phyloP scores from a whole-genome alignment of 2,797 vertebrate species.

The Scarus forsteni region DNA sequence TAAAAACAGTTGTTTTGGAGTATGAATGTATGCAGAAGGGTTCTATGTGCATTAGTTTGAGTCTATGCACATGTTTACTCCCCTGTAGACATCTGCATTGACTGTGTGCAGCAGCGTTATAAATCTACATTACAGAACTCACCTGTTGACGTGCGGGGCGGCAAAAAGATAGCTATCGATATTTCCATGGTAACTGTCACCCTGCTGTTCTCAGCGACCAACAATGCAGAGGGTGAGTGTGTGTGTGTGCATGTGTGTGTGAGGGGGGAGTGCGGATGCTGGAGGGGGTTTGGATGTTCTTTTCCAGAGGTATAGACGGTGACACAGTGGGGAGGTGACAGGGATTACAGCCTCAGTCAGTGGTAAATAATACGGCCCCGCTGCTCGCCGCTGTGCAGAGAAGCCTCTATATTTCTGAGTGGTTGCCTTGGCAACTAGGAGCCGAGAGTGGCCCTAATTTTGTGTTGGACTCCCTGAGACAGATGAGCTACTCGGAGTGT shows the following conservation, averaged over 20 bases:
- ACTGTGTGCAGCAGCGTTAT: constrained; percentile 54
- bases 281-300: constrained; percentile 62
- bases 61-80: not conserved
- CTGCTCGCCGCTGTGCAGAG: constrained; percentile 44
- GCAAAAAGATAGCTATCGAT: constrained; percentile 64
- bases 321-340: constrained; percentile 68
- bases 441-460: constrained; percentile 76
- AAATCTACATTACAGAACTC: constrained; percentile 66
- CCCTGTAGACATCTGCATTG: constrained; percentile 38
- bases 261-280: constrained; percentile 14
- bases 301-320: constrained; percentile 63
- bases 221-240: constrained; percentile 8
- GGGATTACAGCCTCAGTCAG: constrained; percentile 72
- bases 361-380: constrained; percentile 65
- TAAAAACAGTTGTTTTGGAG: constrained; percentile 2
- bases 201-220: constrained; percentile 49
- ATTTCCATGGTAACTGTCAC: constrained; percentile 76
- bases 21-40: not conserved
- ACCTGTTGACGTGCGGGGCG: constrained; percentile 69
- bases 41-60: constrained; percentile 6
- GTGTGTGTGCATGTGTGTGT: constrained; percentile 12
- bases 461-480: constrained; percentile 71
- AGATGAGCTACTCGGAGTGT: constrained; percentile 60
- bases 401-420: constrained; percentile 60
- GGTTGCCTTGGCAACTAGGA: constrained; percentile 78